Evolutionary conservation across 2,888 invertebrate species (phyloP).

Genomic region (Nomada fabriciana): DNA sequence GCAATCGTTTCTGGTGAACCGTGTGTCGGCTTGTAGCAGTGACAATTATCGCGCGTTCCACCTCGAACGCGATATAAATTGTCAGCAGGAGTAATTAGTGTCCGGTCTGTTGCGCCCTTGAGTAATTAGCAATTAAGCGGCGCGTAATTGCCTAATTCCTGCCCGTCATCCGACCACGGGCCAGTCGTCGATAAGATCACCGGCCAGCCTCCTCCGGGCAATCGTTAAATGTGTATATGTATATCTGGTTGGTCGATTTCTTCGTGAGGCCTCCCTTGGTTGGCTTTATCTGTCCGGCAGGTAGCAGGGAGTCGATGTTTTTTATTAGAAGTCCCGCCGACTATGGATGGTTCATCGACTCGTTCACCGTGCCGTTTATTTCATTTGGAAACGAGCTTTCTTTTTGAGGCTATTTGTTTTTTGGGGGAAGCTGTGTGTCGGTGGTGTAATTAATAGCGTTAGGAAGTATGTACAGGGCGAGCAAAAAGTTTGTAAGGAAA

Average conservation of each 20-base stretch:
- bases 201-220: conserved; percentile 53
- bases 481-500: no score
- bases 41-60: conserved; percentile 58
- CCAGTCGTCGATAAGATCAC: conserved; percentile 71
- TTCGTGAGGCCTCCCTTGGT: conserved; percentile 37
- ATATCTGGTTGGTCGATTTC: conserved; percentile 53
- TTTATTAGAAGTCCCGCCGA: conserved; percentile 43
- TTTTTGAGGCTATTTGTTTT: no score
- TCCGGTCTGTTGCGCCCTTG: conserved; percentile 55
- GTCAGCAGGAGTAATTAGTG: conserved; percentile 64
- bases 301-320: conserved; percentile 60
- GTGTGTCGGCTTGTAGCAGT: conserved; percentile 4
- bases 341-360: conserved; percentile 19
- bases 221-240: conserved; percentile 59
- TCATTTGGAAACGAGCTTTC: neutral
- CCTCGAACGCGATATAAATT: conserved; percentile 58
- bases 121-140: conserved; percentile 76
- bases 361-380: neutral
- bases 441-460: no score
- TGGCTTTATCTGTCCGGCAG: conserved; percentile 60
- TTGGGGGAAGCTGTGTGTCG: no score
- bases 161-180: conserved; percentile 72
- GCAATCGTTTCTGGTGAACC: neutral
- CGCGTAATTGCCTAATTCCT: conserved; percentile 75
- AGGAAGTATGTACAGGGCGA: no score